Evolutionary conservation across 2,888 invertebrate species (phyloP), one percentile per base, ranked within the genome.

Genomic region (Nomada hirtipes): DNA sequence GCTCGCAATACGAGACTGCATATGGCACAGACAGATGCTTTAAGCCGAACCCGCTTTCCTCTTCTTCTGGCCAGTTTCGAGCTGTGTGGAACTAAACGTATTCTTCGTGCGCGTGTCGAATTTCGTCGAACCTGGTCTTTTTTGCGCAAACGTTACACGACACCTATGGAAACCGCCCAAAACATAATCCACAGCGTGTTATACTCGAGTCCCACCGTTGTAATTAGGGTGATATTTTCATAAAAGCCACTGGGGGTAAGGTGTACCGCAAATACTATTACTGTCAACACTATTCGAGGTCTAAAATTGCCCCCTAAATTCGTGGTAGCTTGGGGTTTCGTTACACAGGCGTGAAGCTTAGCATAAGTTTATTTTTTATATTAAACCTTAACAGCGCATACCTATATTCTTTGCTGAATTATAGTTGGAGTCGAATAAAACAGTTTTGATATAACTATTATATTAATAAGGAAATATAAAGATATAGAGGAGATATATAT

Each of bases 151-250:
- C 64, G 88, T 86, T 76, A 86, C 85, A 80, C 76, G 89, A 89
- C 87, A 88, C 89, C 85, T 70, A 65, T 76, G 74, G 71, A 74
- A 77, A 71, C 83, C 76, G 77, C 65, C 80, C 73, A 76, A 57
- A 82, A 84, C 59, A 75, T 83, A 87, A 86, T 88, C 79, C 85
- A 61, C 57, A 83, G 70, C 64, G 85, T 50, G 76, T 70, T 23
- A 76, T 69, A 64, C 72, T 71, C 79, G 75, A 65, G 80, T 74
- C 71, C 42, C 78, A 52, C 47, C 59, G 68, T 36, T 67, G 76
- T 89, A 89, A 89, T 89, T 89, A 89, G 89, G 88, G 86, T 88
- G 87, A 79, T 84, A 75, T 82, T 85, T 83, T 81, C 83, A 80
- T 83, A 78, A 87, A 86, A 76, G 77, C 69, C 67, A 67, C 36